Conservation (phyloP, 2,888 invertebrate genomes). For the Doris montereyensis region DNA sequence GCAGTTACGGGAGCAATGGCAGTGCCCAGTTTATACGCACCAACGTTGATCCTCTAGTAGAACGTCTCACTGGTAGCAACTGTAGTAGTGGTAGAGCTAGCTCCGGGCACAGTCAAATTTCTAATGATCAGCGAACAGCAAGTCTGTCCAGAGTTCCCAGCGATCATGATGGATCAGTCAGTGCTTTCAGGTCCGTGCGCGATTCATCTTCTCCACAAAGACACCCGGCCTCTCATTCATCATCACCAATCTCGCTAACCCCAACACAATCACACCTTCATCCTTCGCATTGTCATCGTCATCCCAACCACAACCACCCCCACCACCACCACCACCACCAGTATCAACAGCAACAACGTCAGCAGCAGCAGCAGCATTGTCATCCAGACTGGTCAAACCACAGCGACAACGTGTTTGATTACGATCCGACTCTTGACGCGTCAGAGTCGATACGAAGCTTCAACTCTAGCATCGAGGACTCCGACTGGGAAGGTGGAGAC, state of each 20-base stretch:
- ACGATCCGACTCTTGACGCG: constrained; percentile 42
- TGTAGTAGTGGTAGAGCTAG: neutral
- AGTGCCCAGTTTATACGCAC: neutral
- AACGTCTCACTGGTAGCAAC: neutral
- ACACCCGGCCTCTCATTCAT: too few species aligned
- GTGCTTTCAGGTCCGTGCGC: too few species aligned
- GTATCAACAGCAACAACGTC: too few species aligned
- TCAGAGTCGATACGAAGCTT: constrained; percentile 48
- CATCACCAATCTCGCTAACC: too few species aligned
- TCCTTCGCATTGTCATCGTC: constrained; percentile 14
- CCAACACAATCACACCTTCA: constrained; percentile 36
- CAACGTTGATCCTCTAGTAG: constrained; percentile 34
- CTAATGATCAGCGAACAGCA: neutral
- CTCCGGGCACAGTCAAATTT: constrained; percentile 30
- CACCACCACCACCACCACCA: constrained; percentile 4
- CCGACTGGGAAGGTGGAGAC: constrained; percentile 39
- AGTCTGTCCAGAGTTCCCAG: constrained; percentile 6
- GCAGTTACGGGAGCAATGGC: constrained; percentile 12
- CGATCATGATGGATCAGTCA: too few species aligned
- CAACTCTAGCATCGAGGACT: constrained; percentile 45
- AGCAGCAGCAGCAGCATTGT: constrained; percentile 24
- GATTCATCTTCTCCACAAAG: too few species aligned
- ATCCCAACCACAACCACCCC: constrained; percentile 5
- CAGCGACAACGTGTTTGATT: constrained; percentile 33
- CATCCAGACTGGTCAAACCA: constrained; percentile 13